A percentile compares a stretch with the other conserved stretches of the same genome.
phyloP scores from a whole-genome alignment of 1,140 invertebrate species.

The Cepaea nemoralis region DNA sequence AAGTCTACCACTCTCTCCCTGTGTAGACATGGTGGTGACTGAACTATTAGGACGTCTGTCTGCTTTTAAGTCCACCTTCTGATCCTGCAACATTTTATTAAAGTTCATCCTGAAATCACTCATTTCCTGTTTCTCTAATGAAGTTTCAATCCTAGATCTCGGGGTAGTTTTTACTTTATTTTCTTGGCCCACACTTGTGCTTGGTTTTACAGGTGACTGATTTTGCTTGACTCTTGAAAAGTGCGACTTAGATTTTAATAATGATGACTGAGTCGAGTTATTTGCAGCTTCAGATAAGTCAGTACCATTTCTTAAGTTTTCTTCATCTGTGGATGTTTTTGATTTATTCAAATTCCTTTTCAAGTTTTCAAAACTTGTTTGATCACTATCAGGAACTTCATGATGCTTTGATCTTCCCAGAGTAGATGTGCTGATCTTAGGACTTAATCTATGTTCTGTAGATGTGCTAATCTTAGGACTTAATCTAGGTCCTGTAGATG shows the following conservation, averaged over 20 bases:
- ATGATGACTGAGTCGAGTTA: background rate
- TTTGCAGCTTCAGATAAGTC: background rate
- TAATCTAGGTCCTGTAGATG: too few relatives aligned
- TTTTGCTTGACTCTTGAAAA: background rate
- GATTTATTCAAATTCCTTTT: background rate
- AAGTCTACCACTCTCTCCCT: too few relatives aligned
- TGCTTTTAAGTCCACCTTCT: background rate
- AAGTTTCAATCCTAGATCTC: background rate
- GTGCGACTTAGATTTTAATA: background rate
- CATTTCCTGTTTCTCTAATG: background rate
- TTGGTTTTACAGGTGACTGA: background rate
- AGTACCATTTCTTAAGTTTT: background rate
- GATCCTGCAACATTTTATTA: background rate
- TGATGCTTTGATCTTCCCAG: background rate
- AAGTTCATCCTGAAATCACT: background rate
- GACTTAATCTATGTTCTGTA: background rate
- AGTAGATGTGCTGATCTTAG: background rate
- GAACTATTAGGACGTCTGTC: slow-evolving; percentile 2
- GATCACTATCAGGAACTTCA: background rate
- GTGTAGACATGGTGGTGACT: background rate
- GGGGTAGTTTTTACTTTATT: background rate
- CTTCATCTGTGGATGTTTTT: background rate
- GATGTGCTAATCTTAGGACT: too few relatives aligned
- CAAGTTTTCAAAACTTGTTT: background rate
- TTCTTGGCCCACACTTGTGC: background rate